A percentile compares a stretch with the other conserved stretches of the same genome.
Conservation (phyloP, 2,888 invertebrate species). For the Hypomecis punctinalis region DNA sequence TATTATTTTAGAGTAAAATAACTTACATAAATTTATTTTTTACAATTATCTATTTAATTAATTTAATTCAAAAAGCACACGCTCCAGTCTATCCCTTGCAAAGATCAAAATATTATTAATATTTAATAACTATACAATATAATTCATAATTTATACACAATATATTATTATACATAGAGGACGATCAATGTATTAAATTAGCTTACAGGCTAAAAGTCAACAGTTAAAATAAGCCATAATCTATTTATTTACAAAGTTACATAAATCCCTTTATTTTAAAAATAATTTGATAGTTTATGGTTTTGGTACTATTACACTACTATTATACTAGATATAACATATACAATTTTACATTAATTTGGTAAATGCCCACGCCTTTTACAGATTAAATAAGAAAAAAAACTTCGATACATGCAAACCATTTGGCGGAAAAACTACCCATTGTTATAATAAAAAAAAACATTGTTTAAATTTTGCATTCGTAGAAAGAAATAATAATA, state of each 20-base stretch:
- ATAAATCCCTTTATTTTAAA: constrained; percentile 2
- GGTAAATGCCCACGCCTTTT: constrained; percentile 35
- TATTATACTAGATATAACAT: too few relatives aligned
- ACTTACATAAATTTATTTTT: neutral
- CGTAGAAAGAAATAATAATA: too few relatives aligned
- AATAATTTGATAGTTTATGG: constrained; percentile 8
- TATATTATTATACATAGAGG: constrained; percentile 12
- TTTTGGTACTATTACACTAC: constrained; percentile 26
- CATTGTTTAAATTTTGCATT: too few relatives aligned
- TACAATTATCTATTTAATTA: constrained; percentile 20
- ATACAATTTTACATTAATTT: constrained; percentile 11
- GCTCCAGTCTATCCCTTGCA: constrained; percentile 53
- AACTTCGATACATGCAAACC: constrained; percentile 45
- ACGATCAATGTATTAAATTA: constrained; percentile 26
- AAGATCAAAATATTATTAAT: constrained; percentile 40
- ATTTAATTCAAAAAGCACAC: constrained; percentile 35
- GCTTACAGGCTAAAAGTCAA: constrained; percentile 26
- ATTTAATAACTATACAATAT: constrained; percentile 26
- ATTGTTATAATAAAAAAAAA: too few relatives aligned
- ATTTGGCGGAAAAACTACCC: constrained; percentile 52
- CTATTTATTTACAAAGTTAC: constrained; percentile 39
- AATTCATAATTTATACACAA: constrained; percentile 4
- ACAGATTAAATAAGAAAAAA: constrained; percentile 12
- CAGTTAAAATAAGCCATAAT: constrained; percentile 22
- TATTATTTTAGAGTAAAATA: neutral